These are phyloP conservation scores for Camponotus fellah DNA, from an alignment of 2,888 invertebrate genomes.

Conservation along the genomic window DNA sequence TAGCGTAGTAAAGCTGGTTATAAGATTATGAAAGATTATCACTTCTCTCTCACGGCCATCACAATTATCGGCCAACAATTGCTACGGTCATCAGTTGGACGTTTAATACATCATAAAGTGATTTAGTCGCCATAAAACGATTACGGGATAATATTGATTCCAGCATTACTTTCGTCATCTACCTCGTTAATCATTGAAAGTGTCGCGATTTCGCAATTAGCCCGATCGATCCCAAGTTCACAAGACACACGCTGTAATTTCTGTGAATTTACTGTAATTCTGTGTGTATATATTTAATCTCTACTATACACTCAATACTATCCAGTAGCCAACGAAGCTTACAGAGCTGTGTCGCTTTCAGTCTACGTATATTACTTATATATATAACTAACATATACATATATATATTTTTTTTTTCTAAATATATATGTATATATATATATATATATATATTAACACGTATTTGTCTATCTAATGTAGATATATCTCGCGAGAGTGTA, in stretches of 20 bases:
- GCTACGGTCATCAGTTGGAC: background rate
- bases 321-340: conserved; percentile 80
- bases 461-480: conserved; percentile 59
- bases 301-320: conserved; percentile 14
- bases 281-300: conserved; percentile 61
- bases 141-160: conserved; percentile 33
- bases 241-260: conserved; percentile 54
- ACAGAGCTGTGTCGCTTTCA: conserved; percentile 84
- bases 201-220: conserved; percentile 40
- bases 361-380: conserved; percentile 77
- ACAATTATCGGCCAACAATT: conserved; percentile 6
- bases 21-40: conserved; percentile 10
- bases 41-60: background rate
- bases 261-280: conserved; percentile 18
- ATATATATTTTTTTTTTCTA: conserved; percentile 29
- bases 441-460: conserved; percentile 43
- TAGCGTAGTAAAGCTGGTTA: background rate
- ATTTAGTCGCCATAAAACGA: conserved; percentile 1
- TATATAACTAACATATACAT: conserved; percentile 58
- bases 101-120: conserved; percentile 14
- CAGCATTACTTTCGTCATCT: conserved; percentile 22
- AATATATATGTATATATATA: conserved; percentile 62
- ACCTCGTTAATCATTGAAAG: conserved; percentile 46
- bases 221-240: conserved; percentile 43
- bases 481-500: conserved; percentile 41